Evolutionary conservation across 2,888 invertebrate genomes (phyloP), one percentile per base, ranked within the genome.

Genomic region (Microctonus hyperodae): DNA sequence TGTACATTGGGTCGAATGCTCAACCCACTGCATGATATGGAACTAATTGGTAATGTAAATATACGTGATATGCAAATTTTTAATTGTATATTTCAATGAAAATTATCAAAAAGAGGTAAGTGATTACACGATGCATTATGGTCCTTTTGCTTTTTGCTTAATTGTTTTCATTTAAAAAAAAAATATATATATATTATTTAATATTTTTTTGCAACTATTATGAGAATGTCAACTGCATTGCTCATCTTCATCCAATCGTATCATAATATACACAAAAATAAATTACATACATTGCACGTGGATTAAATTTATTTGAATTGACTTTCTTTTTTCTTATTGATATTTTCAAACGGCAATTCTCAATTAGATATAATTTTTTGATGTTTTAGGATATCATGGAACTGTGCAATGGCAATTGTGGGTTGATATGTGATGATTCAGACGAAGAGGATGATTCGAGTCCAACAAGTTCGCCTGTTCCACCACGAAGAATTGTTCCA

Each of bases 351-450:
- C 11, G 13, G 5, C 20, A 28, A 55, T 55, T 31, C 16, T 55
- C 1, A 55, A 55, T 4, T 31, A 33, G 10, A 4, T 51, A 64
- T 64, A 10, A 61, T 37, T 59, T 59, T 33, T 37, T 28, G 25
- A 69, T 82, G 78, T 82, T 82, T 72, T 79, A 83, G 83, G 83
- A 82, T 55, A 83, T 83, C 72, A 83, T 83, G 81, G 83, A 82
- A 68, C 69, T 82, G 53, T 81, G 81, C 69, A 83, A 83, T 61
- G 83, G 83, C 2, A 81, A 83, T 66, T 79, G 82, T 61, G 79
- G 80, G 44, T 72, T 79, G 40, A 78, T 80, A 69, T 82, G 79
- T 67, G 81, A 82, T 72, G 82, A 82, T 58, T 78, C 81, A 9
- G 83, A 83, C 58, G 81, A 81, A 64, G 82, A 82, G 65, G 82